These are phyloP conservation scores for Lontra canadensis DNA, from an alignment of 2,113 vertebrate genomes.

Conservation along the genomic window DNA sequence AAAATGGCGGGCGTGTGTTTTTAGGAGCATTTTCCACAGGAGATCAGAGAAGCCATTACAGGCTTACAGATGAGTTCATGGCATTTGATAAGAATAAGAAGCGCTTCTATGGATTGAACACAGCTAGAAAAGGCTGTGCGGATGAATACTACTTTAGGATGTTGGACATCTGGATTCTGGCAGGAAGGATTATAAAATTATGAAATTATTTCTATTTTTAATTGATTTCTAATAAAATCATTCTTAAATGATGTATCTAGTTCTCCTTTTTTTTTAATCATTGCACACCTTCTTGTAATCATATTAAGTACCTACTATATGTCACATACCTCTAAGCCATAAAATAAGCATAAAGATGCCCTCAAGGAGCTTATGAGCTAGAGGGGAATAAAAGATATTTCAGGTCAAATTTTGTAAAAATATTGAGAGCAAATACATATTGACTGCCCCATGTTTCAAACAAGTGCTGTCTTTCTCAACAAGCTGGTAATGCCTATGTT, in stretches of 20 bases:
- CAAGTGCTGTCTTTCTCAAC: not conserved
- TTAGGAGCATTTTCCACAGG: constrained; percentile 34
- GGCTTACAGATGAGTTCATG: constrained; percentile 34
- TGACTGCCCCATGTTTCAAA: not conserved
- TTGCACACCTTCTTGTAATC: constrained; percentile 5
- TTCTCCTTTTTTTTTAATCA: constrained; percentile 2
- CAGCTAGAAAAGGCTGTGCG: not conserved
- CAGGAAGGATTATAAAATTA: constrained; percentile 15
- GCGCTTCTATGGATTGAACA: constrained; percentile 8
- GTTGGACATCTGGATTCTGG: not conserved
- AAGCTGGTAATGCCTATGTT: not conserved
- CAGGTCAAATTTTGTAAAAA: not conserved
- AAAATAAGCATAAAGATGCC: not conserved
- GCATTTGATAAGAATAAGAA: constrained; percentile 29
- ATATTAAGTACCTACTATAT: not conserved
- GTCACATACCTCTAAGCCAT: not conserved
- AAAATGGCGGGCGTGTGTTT: not conserved
- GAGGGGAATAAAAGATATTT: not conserved
- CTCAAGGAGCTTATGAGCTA: not conserved
- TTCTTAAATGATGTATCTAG: constrained; percentile 3
- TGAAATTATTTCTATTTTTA: not conserved
- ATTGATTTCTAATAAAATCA: not conserved
- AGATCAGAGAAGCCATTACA: constrained; percentile 51
- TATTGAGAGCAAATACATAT: not conserved
- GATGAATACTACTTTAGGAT: constrained; percentile 13